phyloP scores from a whole-genome alignment of 2,888 invertebrate genomes.

The Pollenia griseotomentosa region DNA sequence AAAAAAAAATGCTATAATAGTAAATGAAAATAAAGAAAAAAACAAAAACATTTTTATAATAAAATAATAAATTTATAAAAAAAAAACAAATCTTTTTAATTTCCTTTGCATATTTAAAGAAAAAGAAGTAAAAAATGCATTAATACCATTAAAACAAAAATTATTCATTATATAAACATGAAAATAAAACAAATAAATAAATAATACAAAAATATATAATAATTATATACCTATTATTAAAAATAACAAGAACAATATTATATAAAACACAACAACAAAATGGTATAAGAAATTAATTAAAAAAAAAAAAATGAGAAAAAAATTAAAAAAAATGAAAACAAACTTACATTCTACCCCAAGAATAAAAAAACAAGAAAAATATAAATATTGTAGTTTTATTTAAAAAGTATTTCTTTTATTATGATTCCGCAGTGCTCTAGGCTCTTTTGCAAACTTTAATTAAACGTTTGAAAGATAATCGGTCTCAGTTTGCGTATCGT shows the following conservation, averaged over 20 bases:
- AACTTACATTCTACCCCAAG: conserved; percentile 74
- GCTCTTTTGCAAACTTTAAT: too few relatives aligned
- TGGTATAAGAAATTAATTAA: conserved; percentile 64
- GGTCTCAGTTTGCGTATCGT: too few relatives aligned
- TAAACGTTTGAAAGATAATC: too few relatives aligned
- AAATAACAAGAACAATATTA: conserved; percentile 63
- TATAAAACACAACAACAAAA: conserved; percentile 67
- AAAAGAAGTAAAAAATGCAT: conserved; percentile 56
- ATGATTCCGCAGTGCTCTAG: too few relatives aligned
- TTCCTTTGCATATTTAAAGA: conserved; percentile 77
- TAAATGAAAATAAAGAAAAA: conserved; percentile 57
- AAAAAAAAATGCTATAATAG: conserved; percentile 67
- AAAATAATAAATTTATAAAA: conserved; percentile 64
- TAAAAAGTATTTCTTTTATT: not conserved
- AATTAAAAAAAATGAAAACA: conserved; percentile 69
- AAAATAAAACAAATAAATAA: conserved; percentile 78
- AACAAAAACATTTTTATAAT: conserved; percentile 66
- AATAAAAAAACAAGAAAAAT: conserved; percentile 68
- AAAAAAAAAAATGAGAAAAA: conserved; percentile 64
- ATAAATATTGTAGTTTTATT: conserved; percentile 55
- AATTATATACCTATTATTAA: conserved; percentile 71
- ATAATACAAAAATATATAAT: conserved; percentile 63
- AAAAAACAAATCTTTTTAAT: conserved; percentile 75
- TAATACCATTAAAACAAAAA: conserved; percentile 75
- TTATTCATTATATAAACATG: conserved; percentile 78